Percentiles rank a stretch among this genome's conserved stretches.
Conservation (phyloP, 2,888 invertebrate genomes). For the Coleophora flavipennella region DNA sequence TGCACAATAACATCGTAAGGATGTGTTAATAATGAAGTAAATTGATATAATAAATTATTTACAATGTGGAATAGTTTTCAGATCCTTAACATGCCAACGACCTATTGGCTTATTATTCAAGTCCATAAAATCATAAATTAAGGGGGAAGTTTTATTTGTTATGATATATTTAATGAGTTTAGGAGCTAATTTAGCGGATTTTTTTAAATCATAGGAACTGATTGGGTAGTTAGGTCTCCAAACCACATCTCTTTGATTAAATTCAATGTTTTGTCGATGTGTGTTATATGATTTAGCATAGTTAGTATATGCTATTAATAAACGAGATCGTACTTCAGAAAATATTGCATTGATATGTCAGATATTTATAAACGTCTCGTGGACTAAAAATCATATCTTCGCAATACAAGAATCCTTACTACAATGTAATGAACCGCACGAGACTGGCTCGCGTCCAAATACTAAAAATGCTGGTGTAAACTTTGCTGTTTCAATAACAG, state of each 20-base stretch:
- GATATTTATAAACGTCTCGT: slow-evolving; percentile 8
- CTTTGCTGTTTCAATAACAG: slow-evolving; percentile 17
- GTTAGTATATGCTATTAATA: no score
- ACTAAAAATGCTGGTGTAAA: slow-evolving; percentile 7
- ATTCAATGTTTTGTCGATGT: neutral
- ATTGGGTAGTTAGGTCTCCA: neutral
- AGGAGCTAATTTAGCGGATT: neutral
- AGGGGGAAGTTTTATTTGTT: no score
- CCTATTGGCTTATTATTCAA: no score
- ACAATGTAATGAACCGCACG: slow-evolving; percentile 8
- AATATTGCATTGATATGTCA: neutral
- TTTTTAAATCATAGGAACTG: neutral
- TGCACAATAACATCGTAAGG: no score
- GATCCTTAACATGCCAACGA: no score
- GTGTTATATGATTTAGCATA: no score
- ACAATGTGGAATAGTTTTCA: no score
- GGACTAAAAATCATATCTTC: slow-evolving; percentile 2
- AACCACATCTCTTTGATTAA: neutral
- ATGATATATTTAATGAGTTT: neutral
- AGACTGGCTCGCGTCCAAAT: slow-evolving; percentile 7
- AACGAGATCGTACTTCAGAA: slow-evolving; percentile 6
- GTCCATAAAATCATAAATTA: no score
- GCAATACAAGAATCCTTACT: neutral
- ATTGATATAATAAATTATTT: no score
- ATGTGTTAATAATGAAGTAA: no score